phyloP scores from a whole-genome alignment of 2,113 vertebrate genomes.

The Nicator chloris region DNA sequence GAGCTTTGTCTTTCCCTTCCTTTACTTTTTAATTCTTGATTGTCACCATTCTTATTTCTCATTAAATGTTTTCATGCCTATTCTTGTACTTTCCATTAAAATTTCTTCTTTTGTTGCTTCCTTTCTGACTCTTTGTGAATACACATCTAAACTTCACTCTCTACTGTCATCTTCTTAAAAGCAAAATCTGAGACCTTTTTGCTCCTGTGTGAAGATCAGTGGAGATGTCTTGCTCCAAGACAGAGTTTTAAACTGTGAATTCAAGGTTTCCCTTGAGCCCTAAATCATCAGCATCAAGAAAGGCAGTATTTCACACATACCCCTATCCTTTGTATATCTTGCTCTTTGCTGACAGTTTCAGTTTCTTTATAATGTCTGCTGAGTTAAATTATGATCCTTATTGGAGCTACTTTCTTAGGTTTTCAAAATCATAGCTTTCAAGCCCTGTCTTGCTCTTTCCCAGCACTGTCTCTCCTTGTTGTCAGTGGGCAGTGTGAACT shows the following conservation, averaged over 20 bases:
- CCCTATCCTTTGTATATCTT: background rate
- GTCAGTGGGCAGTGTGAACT: background rate
- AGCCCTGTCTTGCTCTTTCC: background rate
- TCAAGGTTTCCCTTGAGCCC: background rate
- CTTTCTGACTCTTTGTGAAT: background rate
- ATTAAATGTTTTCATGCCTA: background rate
- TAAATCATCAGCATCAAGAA: background rate
- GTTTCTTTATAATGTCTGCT: background rate
- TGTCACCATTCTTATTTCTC: background rate
- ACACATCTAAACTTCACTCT: background rate
- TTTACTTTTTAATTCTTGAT: background rate
- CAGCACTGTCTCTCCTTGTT: background rate
- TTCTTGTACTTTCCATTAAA: background rate
- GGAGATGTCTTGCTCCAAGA: background rate
- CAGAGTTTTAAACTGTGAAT: background rate
- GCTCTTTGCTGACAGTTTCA: background rate
- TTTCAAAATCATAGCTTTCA: background rate
- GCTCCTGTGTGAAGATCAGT: background rate
- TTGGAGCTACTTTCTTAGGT: background rate
- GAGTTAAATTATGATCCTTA: background rate
- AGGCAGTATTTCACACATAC: background rate
- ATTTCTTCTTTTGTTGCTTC: background rate
- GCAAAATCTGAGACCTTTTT: background rate
- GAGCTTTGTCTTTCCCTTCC: background rate
- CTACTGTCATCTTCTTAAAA: background rate